Evolutionary conservation across 2,797 vertebrate genomes (phyloP).

Genomic region (Podarcis lilfordi): DNA sequence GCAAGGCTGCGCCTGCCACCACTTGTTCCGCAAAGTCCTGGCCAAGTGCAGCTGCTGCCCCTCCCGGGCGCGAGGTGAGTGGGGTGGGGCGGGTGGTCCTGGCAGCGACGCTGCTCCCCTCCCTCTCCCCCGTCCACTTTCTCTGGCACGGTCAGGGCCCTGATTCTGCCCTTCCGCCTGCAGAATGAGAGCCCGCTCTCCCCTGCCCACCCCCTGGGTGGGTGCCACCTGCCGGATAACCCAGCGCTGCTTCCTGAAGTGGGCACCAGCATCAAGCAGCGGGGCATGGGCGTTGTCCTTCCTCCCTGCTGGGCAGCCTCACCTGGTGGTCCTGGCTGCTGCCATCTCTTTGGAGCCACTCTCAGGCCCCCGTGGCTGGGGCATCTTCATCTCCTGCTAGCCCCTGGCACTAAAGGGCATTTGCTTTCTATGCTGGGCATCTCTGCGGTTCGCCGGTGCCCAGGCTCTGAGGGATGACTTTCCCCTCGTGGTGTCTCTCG

Average conservation of each 20-base stretch:
- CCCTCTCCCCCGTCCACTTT: too few relatives aligned
- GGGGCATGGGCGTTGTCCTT: slow-evolving; percentile 13
- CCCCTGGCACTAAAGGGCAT: not conserved
- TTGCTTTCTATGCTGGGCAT: not conserved
- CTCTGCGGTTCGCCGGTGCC: not conserved
- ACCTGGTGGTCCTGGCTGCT: not conserved
- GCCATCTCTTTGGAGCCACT: not conserved
- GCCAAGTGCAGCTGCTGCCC: slow-evolving; percentile 94
- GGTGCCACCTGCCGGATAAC: not conserved
- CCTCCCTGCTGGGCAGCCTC: not conserved
- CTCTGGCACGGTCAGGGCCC: not conserved
- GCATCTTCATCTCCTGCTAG: too few relatives aligned
- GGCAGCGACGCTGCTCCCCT: not conserved
- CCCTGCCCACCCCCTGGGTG: not conserved
- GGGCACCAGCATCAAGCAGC: not conserved
- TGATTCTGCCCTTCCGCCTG: not conserved
- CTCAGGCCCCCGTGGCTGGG: not conserved
- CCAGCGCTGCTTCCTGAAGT: not conserved
- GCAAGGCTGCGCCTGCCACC: slow-evolving; percentile 91
- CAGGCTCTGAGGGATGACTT: not conserved
- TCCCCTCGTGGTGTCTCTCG: not conserved
- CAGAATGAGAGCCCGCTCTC: not conserved
- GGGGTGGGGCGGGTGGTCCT: not conserved
- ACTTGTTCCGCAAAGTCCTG: slow-evolving; percentile 95
- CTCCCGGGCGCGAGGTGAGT: slow-evolving; percentile 93